Evolutionary conservation across 2,797 vertebrate genomes (phyloP), one percentile per base, ranked within the genome.

Genomic region (Tenualosa ilisha): DNA sequence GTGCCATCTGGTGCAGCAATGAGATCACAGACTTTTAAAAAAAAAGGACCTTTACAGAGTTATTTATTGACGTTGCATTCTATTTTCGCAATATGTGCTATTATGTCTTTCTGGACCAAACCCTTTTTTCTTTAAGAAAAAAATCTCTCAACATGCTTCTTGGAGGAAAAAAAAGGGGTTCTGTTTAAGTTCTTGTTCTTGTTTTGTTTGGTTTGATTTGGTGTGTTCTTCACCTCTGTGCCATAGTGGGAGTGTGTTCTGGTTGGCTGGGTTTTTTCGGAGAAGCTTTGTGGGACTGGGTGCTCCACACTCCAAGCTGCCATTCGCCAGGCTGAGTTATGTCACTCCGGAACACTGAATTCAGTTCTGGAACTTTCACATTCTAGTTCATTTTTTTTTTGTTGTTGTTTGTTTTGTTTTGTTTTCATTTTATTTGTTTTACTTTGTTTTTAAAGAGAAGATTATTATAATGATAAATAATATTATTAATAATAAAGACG

Each of bases 41-140:
- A 84, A 84, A 85, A 85, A 84, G 88, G 88, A 89, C 88, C 85
- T 86, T 59, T 83, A 89, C 75, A 84, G 87, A 85, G 82, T 89
- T 89, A 90, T 91, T 92, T 91, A 91, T 91, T 89, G 82, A 86
- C 86, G 49, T 87, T 90, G 81, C 85, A 86, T 91, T 88, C 86
- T 84, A 86, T 88, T 90, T 88, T 91, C 50, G 85, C 49, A 88
- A 84, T 86, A 85, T 83, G 86, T 81, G 61, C 26, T 87, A 83
- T 86, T 85, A 84, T 86, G 84, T 87, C 84, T 84, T 84, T 85
- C 83, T 82, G 90, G 83, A 85, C 83, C 59, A 86, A 61, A 87
- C 75, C 8, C 43, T 83, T 61, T 61, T 68, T 75, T 12, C 72
- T n/a, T 83, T 75, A 51, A 51, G 1, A 51, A 46, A 46, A 51